These are phyloP conservation scores for Pygocentrus nattereri DNA, from an alignment of 2,797 vertebrate genomes.

Conservation along the genomic window DNA sequence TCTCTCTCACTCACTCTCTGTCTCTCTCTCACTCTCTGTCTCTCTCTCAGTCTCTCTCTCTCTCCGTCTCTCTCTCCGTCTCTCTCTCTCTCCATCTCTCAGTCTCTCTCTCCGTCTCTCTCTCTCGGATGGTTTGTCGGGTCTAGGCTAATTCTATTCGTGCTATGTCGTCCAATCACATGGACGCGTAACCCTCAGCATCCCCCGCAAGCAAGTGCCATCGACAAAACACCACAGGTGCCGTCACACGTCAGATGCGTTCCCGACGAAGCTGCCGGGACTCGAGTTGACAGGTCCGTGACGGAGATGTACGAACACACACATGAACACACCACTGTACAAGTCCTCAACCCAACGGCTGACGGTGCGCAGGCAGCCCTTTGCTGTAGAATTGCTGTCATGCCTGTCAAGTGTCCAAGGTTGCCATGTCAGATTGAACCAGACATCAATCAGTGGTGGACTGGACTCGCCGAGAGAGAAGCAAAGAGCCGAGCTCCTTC, in stretches of 20 bases:
- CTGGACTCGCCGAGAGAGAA: not conserved
- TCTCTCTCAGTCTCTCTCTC: no score
- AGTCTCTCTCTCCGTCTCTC: no score
- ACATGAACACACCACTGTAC: constrained; percentile 7
- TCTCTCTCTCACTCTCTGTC: no score
- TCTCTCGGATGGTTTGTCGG: not conserved
- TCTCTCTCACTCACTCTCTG: no score
- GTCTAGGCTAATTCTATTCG: not conserved
- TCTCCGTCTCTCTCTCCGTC: no score
- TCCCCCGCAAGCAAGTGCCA: constrained; percentile 65
- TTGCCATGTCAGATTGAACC: not conserved
- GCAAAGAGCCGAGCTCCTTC: not conserved
- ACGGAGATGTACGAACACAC: constrained; percentile 48
- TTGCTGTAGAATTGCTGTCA: constrained; percentile 17
- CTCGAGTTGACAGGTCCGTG: constrained; percentile 76
- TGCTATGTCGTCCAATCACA: not conserved
- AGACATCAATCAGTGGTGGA: constrained; percentile 5
- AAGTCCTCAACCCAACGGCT: not conserved
- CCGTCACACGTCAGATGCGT: constrained; percentile 75
- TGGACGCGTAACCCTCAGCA: constrained; percentile 50
- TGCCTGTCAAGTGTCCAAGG: constrained; percentile 14
- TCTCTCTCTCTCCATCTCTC: no score
- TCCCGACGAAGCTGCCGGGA: constrained; percentile 76
- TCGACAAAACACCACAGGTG: constrained; percentile 81
- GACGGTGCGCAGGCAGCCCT: constrained; percentile 12